A percentile compares a stretch with the other conserved stretches of the same genome.
Evolutionary conservation across 2,797 vertebrate species (phyloP).

Genomic region (Chiroxiphia lanceolata): DNA sequence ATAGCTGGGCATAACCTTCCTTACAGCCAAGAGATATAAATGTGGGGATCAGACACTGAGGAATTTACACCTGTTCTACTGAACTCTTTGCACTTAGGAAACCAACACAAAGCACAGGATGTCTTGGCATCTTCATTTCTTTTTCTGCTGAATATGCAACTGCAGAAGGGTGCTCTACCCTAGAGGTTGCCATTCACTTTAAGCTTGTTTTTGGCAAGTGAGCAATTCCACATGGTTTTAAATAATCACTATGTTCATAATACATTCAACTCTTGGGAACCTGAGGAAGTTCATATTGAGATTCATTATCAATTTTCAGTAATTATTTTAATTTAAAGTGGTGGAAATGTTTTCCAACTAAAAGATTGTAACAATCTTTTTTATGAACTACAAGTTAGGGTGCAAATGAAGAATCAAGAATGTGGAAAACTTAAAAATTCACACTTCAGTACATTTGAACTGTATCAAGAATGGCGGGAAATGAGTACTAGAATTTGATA

Average conservation of each 20-base stretch:
- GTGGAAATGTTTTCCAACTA: background rate
- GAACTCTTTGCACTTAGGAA: background rate
- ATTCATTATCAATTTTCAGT: background rate
- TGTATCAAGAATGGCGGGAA: background rate
- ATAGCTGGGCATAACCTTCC: background rate
- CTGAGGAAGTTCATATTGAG: background rate
- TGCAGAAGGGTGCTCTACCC: background rate
- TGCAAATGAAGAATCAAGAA: background rate
- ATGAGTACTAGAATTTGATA: background rate
- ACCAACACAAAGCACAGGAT: background rate
- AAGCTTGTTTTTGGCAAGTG: background rate
- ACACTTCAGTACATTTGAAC: background rate
- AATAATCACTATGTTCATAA: background rate
- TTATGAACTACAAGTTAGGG: background rate
- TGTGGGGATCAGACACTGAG: background rate
- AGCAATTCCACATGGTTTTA: background rate
- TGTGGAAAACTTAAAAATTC: background rate
- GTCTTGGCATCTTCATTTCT: background rate
- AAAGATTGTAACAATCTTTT: background rate
- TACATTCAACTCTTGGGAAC: background rate
- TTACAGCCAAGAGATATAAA: background rate
- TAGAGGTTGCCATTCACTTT: accelerated
- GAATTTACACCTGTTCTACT: background rate
- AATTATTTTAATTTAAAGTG: background rate
- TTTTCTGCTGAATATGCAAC: background rate